Evolutionary conservation across 2,113 vertebrate species (phyloP).

Genomic region (Carassius gibelio): DNA sequence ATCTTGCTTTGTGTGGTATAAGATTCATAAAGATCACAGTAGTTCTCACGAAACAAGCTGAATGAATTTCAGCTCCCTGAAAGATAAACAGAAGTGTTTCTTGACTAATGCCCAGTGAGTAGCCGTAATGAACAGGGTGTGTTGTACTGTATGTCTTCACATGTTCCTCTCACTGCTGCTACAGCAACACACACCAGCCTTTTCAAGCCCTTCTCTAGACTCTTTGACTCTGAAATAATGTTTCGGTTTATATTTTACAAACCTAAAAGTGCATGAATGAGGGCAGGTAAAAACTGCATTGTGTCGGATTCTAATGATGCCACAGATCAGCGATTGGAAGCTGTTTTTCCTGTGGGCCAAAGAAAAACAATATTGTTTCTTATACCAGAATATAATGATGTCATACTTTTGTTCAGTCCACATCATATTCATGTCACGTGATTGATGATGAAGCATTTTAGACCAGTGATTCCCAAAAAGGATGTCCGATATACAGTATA

Average conservation of each 20-base stretch:
- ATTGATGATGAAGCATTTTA: not conserved
- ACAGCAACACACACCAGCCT: constrained; percentile 33
- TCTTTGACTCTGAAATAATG: not conserved
- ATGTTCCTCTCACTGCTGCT: constrained; percentile 8
- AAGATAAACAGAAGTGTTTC: not conserved
- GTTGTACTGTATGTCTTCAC: not conserved
- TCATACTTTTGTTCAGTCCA: not conserved
- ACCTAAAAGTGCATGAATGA: not conserved
- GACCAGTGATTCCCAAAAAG: not conserved
- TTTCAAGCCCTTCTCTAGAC: not conserved
- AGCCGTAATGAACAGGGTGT: not conserved
- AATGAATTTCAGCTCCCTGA: not conserved
- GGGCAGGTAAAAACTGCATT: not conserved
- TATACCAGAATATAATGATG: not conserved
- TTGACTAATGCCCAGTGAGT: not conserved
- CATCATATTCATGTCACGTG: not conserved
- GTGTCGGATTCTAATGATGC: not conserved
- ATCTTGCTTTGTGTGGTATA: not conserved
- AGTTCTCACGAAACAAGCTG: not conserved
- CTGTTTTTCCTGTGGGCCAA: not conserved
- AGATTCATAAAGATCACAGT: not conserved
- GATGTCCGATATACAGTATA: not conserved
- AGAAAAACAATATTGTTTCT: not conserved
- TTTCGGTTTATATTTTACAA: not conserved
- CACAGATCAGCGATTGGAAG: not conserved